phyloP scores from a whole-genome alignment of 2,888 invertebrate species.

The Tipula lateralis region DNA sequence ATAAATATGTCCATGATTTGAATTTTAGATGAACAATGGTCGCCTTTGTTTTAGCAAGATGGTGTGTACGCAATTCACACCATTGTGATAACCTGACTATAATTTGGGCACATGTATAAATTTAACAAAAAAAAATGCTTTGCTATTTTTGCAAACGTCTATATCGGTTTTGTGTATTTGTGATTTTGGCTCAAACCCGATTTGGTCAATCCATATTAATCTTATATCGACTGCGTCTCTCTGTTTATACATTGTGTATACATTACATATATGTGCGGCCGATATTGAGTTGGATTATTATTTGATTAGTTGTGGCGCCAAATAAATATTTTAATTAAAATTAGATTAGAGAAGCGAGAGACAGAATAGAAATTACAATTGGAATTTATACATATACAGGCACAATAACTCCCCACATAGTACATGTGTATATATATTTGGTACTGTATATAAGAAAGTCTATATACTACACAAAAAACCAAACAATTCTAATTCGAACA shows the following conservation, averaged over 20 bases:
- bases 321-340: slow-evolving; percentile 5
- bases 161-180: background rate
- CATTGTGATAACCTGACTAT: background rate
- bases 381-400: background rate
- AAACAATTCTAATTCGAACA: too few relatives aligned
- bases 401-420: too few relatives aligned
- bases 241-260: background rate
- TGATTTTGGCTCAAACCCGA: background rate
- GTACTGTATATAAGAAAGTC: too few relatives aligned
- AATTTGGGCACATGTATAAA: too few relatives aligned
- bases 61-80: background rate
- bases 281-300: background rate
- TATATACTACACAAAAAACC: too few relatives aligned
- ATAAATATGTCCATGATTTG: background rate
- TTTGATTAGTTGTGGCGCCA: slow-evolving; percentile 5
- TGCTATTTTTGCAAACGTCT: background rate
- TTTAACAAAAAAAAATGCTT: too few relatives aligned
- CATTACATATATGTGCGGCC: background rate
- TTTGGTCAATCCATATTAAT: background rate
- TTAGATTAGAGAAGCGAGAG: background rate
- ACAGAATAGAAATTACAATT: background rate
- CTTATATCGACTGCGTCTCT: background rate
- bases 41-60: background rate
- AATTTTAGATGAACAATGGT: background rate
- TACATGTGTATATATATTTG: too few relatives aligned